A percentile compares a stretch with the other conserved stretches of the same genome.
Conservation (phyloP, 2,113 vertebrate genomes). For the Carollia perspicillata region DNA sequence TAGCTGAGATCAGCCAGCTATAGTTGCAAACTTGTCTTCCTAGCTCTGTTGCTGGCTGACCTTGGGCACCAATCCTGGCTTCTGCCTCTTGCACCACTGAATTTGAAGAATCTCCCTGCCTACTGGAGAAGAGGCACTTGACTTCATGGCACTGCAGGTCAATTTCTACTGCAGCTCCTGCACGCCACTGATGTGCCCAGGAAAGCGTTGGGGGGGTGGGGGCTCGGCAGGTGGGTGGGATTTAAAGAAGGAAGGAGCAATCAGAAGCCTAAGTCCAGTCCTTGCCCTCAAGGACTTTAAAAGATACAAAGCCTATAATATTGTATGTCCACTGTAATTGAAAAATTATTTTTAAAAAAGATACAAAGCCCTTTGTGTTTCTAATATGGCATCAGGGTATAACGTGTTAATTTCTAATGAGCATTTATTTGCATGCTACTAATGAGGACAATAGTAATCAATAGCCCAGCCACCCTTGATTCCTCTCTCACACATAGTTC, state of each 20-base stretch:
- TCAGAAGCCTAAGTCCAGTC: neutral
- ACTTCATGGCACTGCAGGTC: neutral
- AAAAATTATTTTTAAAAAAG: neutral
- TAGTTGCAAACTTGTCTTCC: no score
- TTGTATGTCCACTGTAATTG: neutral
- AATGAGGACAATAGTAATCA: neutral
- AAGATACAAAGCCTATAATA: neutral
- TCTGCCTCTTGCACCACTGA: neutral
- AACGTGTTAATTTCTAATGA: neutral
- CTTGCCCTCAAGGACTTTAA: neutral
- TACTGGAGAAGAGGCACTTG: neutral
- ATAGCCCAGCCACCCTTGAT: neutral
- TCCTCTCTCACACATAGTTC: neutral
- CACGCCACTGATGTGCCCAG: neutral
- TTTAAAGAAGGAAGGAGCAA: neutral
- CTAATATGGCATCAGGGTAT: neutral
- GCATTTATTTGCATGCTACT: neutral
- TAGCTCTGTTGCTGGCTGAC: neutral
- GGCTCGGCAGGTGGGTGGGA: neutral
- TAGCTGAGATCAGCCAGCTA: accelerated
- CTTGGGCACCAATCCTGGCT: neutral
- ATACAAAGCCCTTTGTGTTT: neutral
- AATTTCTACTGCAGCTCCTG: neutral
- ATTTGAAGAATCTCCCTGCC: neutral
- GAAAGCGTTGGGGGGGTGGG: neutral